Base-by-base conservation (phyloP, 2,888 invertebrate species). In the Sylvicola fuscatus region DNA sequence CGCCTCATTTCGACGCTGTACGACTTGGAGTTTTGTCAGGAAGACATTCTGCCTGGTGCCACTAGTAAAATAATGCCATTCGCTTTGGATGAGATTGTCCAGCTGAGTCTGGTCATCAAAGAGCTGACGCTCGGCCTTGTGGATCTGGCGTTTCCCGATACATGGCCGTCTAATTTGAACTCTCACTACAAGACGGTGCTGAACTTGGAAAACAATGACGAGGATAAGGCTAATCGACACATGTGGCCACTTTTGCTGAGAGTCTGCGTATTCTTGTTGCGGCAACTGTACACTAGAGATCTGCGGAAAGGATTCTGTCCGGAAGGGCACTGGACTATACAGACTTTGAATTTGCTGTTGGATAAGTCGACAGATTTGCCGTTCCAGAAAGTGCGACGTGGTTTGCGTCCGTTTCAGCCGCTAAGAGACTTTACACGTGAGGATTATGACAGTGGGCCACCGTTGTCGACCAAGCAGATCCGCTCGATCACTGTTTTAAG, bases 271-370 rank as follows among this genome's bases (percentile, higher is more conserved):
- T 68, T 70, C n/a, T 62, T 87, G 11, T 61, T 90, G 4, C 71
- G 80, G 38, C 79, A 80, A 45, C 62, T 95, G 40, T 80, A 93
- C 59, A 78, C 76, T 12, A 68, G 95, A 14, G 93, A 97, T 62
- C 66, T 80, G 16, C 69, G 95, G 16, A 66, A 83, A 35, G 69
- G 69, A 34, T 83, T 83, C 49, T 82, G 83, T 47, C 73, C 76
- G 0, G 65, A 66, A 2, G 64, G 65, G 1, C 72, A 76, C 47
- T 82, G 82, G 79, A 66, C 76, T 3, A 61, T 58, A 31, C 52
- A 51, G 33, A 53, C 54, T 10, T 42, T 60, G 29, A 57, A 60
- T 33, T 58, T 68, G 38, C 62, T 65, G 0, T 46, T 67, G 34
- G 65, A 66, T 39, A 58, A 63, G 27, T 66, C 66, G 0, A 62